phyloP scores from a whole-genome alignment of 23 tunicate genomes.

The Trididemnum miniatum region DNA sequence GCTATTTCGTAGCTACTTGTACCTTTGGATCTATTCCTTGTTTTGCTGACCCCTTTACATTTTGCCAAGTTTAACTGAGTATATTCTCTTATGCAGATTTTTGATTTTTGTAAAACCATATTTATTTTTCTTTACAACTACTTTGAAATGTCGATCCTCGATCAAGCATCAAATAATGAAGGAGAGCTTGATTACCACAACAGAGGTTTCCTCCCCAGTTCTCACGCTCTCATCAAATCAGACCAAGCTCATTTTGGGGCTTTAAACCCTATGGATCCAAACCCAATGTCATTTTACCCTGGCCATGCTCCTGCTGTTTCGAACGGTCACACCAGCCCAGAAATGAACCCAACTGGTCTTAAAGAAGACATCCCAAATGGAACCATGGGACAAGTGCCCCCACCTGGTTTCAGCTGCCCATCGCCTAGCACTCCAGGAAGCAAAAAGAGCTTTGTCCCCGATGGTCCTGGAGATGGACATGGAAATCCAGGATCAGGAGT shows the following conservation, averaged over 20 bases:
- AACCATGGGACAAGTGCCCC: neutral
- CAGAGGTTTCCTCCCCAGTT: slow-evolving; percentile 5
- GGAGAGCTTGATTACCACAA: slow-evolving; percentile 18
- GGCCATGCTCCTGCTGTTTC: neutral
- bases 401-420: slow-evolving; percentile 33
- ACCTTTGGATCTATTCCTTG: too few species aligned
- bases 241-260: neutral
- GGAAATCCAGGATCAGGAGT: slow-evolving; percentile 38
- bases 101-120: too few species aligned
- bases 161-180: neutral
- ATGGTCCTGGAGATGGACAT: slow-evolving; percentile 13
- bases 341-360: neutral
- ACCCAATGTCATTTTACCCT: slow-evolving; percentile 28
- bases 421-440: neutral
- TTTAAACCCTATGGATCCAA: slow-evolving; percentile 7
- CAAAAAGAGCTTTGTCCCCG: slow-evolving; percentile 16
- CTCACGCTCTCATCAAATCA: slow-evolving; percentile 12
- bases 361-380: slow-evolving; percentile 21
- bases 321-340: slow-evolving; percentile 11
- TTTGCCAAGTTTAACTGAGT: too few species aligned
- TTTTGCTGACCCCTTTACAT: too few species aligned
- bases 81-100: too few species aligned
- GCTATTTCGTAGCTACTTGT: too few species aligned
- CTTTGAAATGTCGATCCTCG: slow-evolving; percentile 25
- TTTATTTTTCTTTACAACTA: too few species aligned